Base-by-base conservation (phyloP, 2,888 invertebrate genomes). In the Holacanthella duospinosa region DNA sequence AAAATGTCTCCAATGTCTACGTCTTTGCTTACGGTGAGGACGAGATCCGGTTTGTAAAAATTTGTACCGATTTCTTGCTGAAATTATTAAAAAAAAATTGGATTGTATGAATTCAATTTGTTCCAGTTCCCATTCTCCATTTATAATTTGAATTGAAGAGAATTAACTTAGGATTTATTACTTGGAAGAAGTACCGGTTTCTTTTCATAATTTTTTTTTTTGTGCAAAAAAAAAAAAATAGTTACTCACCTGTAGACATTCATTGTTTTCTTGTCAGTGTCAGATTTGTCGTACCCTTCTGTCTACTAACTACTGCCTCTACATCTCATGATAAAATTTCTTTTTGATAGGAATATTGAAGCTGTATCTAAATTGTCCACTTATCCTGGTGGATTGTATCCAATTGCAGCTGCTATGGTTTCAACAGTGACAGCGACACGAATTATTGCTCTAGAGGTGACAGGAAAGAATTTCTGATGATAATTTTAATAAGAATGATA, bases 391-490 rank as follows among this genome's bases (percentile, higher is more conserved):
- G 91, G 91, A 6, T 82, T 92, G 16, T 87, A 90, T 78, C 88
- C 90, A 0, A 80, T 91, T 29, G 88, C 91, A 3, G 88, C 89
- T 19, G 88, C 89, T 77, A 88, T 90, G 75, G 90, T 92, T 80
- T 89, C 90, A 60, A 89, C 89, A 66, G 88, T 90, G 66, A 89
- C 89, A 75, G 86, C 89, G 73, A 87, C 89, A 21, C 82, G 92
- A 72, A 85, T 90, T 59, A 80, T 93, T 67, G 89, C 93, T 12
- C 80, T 94, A 64, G 91, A 94, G 85, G 90, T 90, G 76, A 69
- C 57, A 2, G 2, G 29, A 19, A 59, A 59, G 25, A n/a, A 1
- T 25, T 24, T 44, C 44, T 43, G 61, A 25, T 62, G n/a, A 24
- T 24, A 24, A 36, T 29, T 44, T 19, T 43, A 29, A 2, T 26